phyloP scores from a whole-genome alignment of 1,140 invertebrate species.

The Euschistus heros region DNA sequence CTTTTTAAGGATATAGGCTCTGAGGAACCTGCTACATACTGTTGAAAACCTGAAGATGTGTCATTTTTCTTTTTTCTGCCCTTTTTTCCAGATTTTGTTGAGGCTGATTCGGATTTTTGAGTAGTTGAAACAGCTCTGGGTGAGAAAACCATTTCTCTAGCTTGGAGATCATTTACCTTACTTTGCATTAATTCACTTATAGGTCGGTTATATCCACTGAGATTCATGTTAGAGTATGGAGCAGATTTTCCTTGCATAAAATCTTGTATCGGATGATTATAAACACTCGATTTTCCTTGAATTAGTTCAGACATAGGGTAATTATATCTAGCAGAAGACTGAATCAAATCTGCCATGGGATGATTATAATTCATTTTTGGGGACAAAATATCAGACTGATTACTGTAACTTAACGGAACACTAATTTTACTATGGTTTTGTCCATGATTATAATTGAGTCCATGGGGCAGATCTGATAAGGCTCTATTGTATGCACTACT shows the following conservation, averaged over 20 bases:
- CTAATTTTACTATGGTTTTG: constrained; percentile 24
- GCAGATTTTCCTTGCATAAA: constrained; percentile 28
- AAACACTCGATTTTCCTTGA: constrained; percentile 23
- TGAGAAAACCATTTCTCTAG: constrained; percentile 23
- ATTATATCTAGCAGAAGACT: constrained; percentile 25
- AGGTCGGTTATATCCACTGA: constrained; percentile 20
- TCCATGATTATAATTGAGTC: constrained; percentile 22
- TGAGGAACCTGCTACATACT: constrained; percentile 40
- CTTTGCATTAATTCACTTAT: constrained; percentile 22
- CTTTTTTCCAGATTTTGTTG: constrained; percentile 28
- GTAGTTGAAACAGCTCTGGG: not conserved
- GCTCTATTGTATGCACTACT: constrained; percentile 25
- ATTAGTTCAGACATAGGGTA: constrained; percentile 26
- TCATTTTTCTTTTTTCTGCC: constrained; percentile 31
- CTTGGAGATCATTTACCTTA: constrained; percentile 11
- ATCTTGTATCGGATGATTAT: constrained; percentile 28
- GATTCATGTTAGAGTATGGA: constrained; percentile 21
- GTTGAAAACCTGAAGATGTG: constrained; percentile 38
- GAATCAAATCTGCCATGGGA: constrained; percentile 28
- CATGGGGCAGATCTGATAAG: constrained; percentile 23
- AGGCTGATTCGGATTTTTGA: constrained; percentile 7
- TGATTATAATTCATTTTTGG: constrained; percentile 27
- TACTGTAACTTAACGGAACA: constrained; percentile 25
- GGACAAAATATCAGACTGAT: constrained; percentile 21
- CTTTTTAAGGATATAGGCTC: constrained; percentile 47